Base-by-base conservation (phyloP, 2,113 vertebrate species). In the Pelvicachromis taeniatus region DNA sequence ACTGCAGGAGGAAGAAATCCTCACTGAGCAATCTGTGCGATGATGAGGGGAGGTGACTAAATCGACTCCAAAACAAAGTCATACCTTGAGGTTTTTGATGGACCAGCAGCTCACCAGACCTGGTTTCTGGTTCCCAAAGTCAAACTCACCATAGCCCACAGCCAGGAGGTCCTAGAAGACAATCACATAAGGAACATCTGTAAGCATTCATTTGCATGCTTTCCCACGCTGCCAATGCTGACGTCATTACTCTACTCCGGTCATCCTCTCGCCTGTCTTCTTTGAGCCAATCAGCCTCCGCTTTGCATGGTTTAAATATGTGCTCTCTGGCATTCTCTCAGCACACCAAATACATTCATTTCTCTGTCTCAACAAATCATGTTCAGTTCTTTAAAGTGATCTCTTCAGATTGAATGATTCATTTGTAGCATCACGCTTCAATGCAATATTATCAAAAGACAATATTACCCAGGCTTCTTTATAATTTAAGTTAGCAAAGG, bases 41-140 rank as follows among this genome's bases (percentile, higher is more conserved):
- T 17, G 53, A 40, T 23, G 13, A 83, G 35, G 10, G 6, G n/a
- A 10, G 26, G 9, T 17, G 65, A 73, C 14, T 55, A 16, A 50
- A 53, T 26, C 9, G 40, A 58, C 5, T 7, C 17, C 3, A 6
- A 42, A 65, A 42, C 2, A 31, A 45, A 52, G 26, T 56, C 45
- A 7, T 86, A 99, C 98, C 95, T 77, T 96, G 31, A 96, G 96
- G 87, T 99, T 99, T 94, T 98, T 99, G 91, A 98, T 77, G 9
- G 97, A 99, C 98, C 98, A 99, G 73, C 98, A 97, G 93, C 98
- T 98, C 89, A 97, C 96, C 86, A 99, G 91, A 45, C 98, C 98
- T 91, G 82, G 88, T 92, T 95, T 96, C 89, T 97, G 95, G 1
- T 95, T 92, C 82, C 7, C 55, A 19, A 94, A 96, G 82, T 95